A percentile compares a stretch with the other conserved stretches of the same genome.
phyloP scores from a whole-genome alignment of 2,888 invertebrate species.

The Rosalia funebris region DNA sequence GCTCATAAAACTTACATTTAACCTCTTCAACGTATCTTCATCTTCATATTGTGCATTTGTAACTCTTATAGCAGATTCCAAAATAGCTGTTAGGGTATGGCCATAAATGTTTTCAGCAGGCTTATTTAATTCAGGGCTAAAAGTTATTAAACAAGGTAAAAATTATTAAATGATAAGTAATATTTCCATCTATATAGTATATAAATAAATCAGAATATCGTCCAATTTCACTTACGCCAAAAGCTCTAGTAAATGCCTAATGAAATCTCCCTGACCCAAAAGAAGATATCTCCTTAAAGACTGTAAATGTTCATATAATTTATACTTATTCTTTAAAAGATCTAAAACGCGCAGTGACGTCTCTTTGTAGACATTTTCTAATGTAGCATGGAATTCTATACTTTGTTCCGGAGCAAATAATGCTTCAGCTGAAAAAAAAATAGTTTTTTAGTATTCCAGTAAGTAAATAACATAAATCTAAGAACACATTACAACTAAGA shows the following conservation, averaged over 20 bases:
- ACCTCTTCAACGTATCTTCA: constrained; percentile 85
- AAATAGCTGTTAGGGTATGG: constrained; percentile 86
- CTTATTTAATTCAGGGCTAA: constrained; percentile 87
- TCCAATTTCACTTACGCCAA: constrained; percentile 75
- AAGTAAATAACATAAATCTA: too few relatives aligned
- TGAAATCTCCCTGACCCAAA: constrained; percentile 96
- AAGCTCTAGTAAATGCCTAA: constrained; percentile 90
- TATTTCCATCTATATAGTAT: background rate
- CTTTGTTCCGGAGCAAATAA: constrained; percentile 77
- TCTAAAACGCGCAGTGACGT: constrained; percentile 88
- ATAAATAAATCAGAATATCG: background rate
- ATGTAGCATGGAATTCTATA: constrained; percentile 79
- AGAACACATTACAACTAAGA: too few relatives aligned
- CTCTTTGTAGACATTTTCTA: constrained; percentile 86
- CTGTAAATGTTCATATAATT: constrained; percentile 89
- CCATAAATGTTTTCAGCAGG: constrained; percentile 86
- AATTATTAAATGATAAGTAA: background rate
- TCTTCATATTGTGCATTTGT: constrained; percentile 96
- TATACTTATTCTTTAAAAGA: constrained; percentile 87
- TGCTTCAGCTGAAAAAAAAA: constrained; percentile 66
- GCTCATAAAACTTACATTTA: constrained; percentile 76
- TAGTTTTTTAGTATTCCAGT: too few relatives aligned
- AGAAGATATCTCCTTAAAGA: constrained; percentile 91
- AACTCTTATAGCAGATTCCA: constrained; percentile 87
- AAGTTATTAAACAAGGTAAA: constrained; percentile 9